Percentiles rank a stretch among this genome's conserved stretches.
These are phyloP conservation scores for Bryconaethiops microstoma DNA, from an alignment of 2,797 vertebrate species.

Conservation along the genomic window DNA sequence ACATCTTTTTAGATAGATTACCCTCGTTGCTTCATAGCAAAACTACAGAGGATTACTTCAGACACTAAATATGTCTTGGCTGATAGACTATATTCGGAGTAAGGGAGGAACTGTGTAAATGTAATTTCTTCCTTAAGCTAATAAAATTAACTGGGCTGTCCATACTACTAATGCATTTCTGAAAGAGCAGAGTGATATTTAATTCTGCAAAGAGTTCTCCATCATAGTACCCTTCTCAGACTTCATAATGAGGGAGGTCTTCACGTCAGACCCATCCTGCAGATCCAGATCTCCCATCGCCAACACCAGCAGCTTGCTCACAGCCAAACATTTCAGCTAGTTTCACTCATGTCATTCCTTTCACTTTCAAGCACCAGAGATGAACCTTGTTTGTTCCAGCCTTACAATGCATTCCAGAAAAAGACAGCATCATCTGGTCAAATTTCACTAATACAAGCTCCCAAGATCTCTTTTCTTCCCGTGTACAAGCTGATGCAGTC, in stretches of 20 bases:
- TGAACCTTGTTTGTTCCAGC: background rate
- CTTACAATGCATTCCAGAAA: slow-evolving; percentile 30
- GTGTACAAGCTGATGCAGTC: no score
- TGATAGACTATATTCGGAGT: background rate
- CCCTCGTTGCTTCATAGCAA: background rate
- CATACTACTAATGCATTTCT: background rate
- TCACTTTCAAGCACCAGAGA: background rate
- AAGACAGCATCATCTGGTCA: slow-evolving; percentile 60
- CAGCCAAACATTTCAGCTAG: background rate
- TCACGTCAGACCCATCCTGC: background rate
- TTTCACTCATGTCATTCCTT: background rate
- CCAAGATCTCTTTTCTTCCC: background rate
- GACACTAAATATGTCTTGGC: background rate
- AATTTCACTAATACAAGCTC: slow-evolving; percentile 60
- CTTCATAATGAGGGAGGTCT: background rate
- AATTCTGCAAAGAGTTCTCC: background rate
- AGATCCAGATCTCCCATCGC: background rate
- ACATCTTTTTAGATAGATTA: background rate
- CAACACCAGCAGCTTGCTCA: background rate
- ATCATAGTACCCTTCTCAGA: background rate
- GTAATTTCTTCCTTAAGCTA: background rate
- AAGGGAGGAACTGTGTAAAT: background rate
- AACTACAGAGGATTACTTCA: background rate
- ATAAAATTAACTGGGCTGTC: background rate
- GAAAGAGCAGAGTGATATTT: slow-evolving; percentile 12